Conservation (phyloP, 2,888 invertebrate genomes). For the Melanargia galathea region DNA sequence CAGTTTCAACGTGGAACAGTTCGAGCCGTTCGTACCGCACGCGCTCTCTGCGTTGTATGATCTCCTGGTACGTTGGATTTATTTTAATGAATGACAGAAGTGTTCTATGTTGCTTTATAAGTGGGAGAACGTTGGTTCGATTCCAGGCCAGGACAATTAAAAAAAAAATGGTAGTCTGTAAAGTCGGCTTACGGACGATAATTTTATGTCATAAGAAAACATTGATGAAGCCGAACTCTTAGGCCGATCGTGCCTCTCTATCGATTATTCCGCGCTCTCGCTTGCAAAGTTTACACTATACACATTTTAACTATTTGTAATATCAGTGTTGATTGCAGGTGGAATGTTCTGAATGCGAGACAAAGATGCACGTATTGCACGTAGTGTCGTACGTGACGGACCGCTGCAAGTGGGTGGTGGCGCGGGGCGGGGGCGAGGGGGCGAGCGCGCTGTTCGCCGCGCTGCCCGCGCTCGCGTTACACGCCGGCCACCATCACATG, state of each 20-base stretch:
- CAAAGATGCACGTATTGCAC: constrained; percentile 96
- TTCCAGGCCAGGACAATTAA: not conserved
- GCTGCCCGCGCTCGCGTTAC: constrained; percentile 93
- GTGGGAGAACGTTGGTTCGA: not conserved
- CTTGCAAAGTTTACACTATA: too few species aligned
- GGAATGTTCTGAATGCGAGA: constrained; percentile 95
- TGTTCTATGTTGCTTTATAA: too few species aligned
- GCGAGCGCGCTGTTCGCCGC: constrained; percentile 87
- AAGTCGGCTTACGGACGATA: too few species aligned
- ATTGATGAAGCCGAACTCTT: too few species aligned
- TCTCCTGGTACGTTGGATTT: constrained; percentile 83
- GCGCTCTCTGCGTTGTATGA: constrained; percentile 90
- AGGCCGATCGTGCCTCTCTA: too few species aligned
- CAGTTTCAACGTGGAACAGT: constrained; percentile 93
- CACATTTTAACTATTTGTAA: not conserved
- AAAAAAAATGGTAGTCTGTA: constrained; percentile 49
- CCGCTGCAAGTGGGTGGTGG: constrained; percentile 89
- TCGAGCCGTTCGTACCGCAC: constrained; percentile 90
- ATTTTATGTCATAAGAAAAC: too few species aligned
- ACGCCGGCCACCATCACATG: constrained; percentile 93
- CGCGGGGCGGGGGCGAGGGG: constrained; percentile 91
- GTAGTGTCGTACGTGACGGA: constrained; percentile 95
- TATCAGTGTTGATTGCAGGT: constrained; percentile 76
- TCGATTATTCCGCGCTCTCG: too few species aligned
- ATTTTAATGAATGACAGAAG: not conserved